Evolutionary conservation across 2,797 vertebrate genomes (phyloP), one percentile per base, ranked within the genome.

Genomic region (Varecia variegata): DNA sequence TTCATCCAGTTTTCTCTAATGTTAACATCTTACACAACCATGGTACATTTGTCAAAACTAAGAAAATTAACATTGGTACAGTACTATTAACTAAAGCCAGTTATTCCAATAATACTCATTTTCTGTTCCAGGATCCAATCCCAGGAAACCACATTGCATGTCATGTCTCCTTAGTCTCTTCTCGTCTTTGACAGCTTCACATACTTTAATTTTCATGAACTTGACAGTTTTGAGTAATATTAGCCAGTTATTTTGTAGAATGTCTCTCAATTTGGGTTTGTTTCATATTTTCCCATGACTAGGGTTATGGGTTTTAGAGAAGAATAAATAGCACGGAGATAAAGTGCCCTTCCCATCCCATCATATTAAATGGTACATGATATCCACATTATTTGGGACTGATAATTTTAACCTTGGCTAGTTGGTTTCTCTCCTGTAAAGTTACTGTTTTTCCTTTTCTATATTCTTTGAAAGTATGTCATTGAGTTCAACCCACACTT

Each of bases 191-290:
- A 83, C 54, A 73, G 50, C 32, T 58, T 58, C 62, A 77, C n/a
- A 54, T 38, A 45, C 74, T 87, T 89, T 89, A n/a, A 80, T 79
- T 84, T 88, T 88, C 30, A 62, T 81, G 45, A 50, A 54, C 54
- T 87, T 70, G 68, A 82, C n/a, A 84, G n/a, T 86, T 96, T 86
- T 87, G 47, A 93, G 92, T 82, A 94, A 27, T 76, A 65, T 30
- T 82, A 23, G 15, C 52, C 73, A 92, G 45, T 38, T 89, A 43
- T 65, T 62, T 94, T 43, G 5, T 90, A 68, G 85, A 68, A 56
- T 86, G 9, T 62, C 60, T 74, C 65, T 93, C 27, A 73, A 6
- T 86, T 85, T 89, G 76, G 54, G 17, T 94, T 73, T 30, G 13
- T 67, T 60, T 87, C n/a, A 77, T 86, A 52, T n/a, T 83, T 92